Percentiles rank a stretch among this genome's conserved stretches.
phyloP scores from a whole-genome alignment of 2,888 invertebrate genomes.

The Coleophora deauratella region DNA sequence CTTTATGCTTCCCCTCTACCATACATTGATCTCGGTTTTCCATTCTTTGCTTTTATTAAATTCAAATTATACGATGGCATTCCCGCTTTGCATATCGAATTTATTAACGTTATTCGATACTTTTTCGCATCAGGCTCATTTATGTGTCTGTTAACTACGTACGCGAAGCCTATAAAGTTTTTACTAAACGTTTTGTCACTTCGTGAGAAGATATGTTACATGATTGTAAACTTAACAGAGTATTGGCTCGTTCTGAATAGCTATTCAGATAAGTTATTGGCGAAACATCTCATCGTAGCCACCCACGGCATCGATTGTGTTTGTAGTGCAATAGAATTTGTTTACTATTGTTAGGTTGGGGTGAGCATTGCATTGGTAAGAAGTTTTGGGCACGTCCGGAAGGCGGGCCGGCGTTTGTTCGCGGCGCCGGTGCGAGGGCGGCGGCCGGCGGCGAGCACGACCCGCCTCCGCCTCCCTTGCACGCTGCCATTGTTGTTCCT shows the following conservation, averaged over 20 bases:
- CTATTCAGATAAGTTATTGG: too few species aligned
- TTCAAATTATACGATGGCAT: conserved; percentile 25
- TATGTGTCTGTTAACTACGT: neutral
- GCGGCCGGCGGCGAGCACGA: conserved; percentile 52
- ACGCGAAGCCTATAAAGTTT: too few species aligned
- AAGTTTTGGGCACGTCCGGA: conserved; percentile 22
- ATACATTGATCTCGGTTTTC: conserved; percentile 28
- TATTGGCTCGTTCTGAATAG: too few species aligned
- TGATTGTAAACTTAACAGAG: too few species aligned
- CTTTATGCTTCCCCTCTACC: conserved; percentile 39
- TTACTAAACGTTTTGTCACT: too few species aligned
- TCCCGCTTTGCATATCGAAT: conserved; percentile 24
- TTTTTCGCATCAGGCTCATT: conserved; percentile 2
- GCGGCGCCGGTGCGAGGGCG: neutral
- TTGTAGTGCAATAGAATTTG: conserved; percentile 21
- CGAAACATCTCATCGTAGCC: too few species aligned
- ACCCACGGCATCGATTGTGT: neutral
- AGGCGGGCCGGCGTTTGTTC: conserved; percentile 26
- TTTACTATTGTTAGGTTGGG: conserved; percentile 28
- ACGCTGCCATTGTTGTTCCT: conserved; percentile 53
- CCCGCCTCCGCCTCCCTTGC: conserved; percentile 54
- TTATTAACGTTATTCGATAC: conserved; percentile 16
- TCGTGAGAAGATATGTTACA: too few species aligned
- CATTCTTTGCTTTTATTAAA: conserved; percentile 40
- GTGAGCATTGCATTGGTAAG: neutral